These are phyloP conservation scores for Xenus cinereus DNA, from an alignment of 2,113 vertebrate species.

Conservation along the genomic window DNA sequence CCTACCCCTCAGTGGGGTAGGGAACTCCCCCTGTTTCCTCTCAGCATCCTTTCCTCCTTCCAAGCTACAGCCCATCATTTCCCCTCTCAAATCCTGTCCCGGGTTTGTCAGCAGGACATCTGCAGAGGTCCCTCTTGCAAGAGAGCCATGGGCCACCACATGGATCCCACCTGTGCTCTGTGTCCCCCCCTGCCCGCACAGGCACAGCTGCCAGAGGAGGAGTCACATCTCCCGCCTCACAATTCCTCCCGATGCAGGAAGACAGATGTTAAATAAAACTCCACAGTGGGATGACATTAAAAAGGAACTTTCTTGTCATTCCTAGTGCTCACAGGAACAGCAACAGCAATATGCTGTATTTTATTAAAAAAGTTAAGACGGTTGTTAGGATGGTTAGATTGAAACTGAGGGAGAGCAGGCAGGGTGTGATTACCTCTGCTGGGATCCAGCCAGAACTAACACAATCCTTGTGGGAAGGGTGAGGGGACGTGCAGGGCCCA, in stretches of 20 bases:
- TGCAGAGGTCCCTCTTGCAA: neutral
- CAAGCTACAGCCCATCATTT: neutral
- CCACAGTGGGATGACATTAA: neutral
- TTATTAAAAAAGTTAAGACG: neutral
- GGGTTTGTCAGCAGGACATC: neutral
- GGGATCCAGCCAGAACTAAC: neutral
- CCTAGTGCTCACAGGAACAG: neutral
- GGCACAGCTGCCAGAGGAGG: neutral
- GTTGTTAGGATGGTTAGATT: neutral
- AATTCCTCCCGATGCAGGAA: neutral
- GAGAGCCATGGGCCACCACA: neutral
- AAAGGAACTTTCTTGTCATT: neutral
- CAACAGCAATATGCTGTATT: fast-evolving
- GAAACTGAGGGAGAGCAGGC: neutral
- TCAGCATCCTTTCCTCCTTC: neutral
- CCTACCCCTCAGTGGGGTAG: neutral
- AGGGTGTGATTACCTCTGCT: neutral
- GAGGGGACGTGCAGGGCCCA: neutral
- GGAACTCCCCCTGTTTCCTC: neutral
- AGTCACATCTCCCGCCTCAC: neutral
- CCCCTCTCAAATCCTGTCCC: neutral
- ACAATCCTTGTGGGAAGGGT: neutral
- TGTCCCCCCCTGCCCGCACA: neutral
- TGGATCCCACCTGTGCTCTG: fast-evolving
- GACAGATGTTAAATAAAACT: neutral